These are phyloP conservation scores for Leucophenga varia DNA, from an alignment of 1,140 invertebrate species.

Conservation along the genomic window DNA sequence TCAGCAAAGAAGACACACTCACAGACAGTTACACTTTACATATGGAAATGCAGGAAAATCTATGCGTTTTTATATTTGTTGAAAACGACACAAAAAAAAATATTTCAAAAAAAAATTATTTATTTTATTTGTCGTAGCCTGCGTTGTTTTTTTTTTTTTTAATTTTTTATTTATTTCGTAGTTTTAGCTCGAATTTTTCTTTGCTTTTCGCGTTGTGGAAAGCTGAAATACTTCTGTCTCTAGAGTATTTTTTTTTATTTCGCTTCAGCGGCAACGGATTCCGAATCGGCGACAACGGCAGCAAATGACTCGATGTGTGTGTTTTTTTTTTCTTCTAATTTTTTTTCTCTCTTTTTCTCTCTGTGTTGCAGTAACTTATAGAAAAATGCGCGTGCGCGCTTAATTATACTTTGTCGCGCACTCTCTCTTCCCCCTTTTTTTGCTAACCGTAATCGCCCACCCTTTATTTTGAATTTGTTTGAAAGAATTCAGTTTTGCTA, in stretches of 20 bases:
- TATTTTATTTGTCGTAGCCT: slow-evolving; percentile 8
- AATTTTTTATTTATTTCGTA: background rate
- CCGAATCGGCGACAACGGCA: slow-evolving; percentile 4
- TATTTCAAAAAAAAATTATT: background rate
- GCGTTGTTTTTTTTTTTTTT: slow-evolving; percentile 13
- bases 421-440: no score
- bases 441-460: no score
- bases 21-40: slow-evolving; percentile 16
- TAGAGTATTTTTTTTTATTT: background rate
- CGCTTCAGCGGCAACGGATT: slow-evolving; percentile 20
- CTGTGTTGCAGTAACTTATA: slow-evolving; percentile 5
- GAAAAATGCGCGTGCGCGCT: no score
- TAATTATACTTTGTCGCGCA: no score
- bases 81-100: slow-evolving; percentile 13
- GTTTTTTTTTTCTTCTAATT: slow-evolving; percentile 18
- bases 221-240: slow-evolving; percentile 52
- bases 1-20: slow-evolving; percentile 27
- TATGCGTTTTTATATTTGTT: no score
- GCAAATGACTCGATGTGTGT: background rate
- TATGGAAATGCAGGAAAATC: no score
- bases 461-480: no score
- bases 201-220: slow-evolving; percentile 29
- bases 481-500: no score
- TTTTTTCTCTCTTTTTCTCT: slow-evolving; percentile 21
- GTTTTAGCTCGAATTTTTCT: slow-evolving; percentile 2